Percentiles rank a stretch among this genome's conserved stretches.
Conservation (phyloP, 2,888 invertebrate species). For the Stegophylla sp. region DNA sequence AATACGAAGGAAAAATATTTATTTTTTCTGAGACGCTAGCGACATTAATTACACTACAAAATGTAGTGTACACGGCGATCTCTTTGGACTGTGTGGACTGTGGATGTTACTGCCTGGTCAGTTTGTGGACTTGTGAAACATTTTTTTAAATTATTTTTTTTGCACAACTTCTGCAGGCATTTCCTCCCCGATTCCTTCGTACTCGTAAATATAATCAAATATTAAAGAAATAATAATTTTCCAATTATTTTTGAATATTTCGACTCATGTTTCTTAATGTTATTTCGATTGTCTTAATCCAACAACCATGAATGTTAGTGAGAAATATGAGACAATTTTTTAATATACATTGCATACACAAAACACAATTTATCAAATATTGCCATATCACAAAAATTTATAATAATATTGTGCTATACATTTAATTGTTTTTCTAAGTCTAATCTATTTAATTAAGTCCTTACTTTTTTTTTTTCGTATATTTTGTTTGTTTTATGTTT, state of each 20-base stretch:
- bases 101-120: conserved; percentile 15
- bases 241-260: conserved; percentile 7
- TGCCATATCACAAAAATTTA: conserved; percentile 53
- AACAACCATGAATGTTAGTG: background rate
- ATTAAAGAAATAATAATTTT: conserved; percentile 12
- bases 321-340: background rate
- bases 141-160: too few species aligned
- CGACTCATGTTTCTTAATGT: conserved; percentile 11
- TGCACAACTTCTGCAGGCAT: conserved; percentile 24
- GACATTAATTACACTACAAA: background rate
- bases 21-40: conserved; percentile 21
- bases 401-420: conserved; percentile 46
- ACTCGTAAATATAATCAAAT: conserved; percentile 7
- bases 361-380: conserved; percentile 56
- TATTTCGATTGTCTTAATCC: conserved; percentile 9
- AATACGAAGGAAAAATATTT: background rate
- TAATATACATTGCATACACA: conserved; percentile 19
- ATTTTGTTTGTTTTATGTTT: conserved; percentile 28
- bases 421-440: conserved; percentile 41
- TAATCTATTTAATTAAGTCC: conserved; percentile 25
- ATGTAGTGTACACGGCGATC: background rate
- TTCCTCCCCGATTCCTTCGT: conserved; percentile 1
- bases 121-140: conserved; percentile 32
- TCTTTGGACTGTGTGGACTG: background rate
- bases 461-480: background rate